These are phyloP conservation scores for Sinonovacula constricta DNA, from an alignment of 1,140 invertebrate species.

Conservation along the genomic window DNA sequence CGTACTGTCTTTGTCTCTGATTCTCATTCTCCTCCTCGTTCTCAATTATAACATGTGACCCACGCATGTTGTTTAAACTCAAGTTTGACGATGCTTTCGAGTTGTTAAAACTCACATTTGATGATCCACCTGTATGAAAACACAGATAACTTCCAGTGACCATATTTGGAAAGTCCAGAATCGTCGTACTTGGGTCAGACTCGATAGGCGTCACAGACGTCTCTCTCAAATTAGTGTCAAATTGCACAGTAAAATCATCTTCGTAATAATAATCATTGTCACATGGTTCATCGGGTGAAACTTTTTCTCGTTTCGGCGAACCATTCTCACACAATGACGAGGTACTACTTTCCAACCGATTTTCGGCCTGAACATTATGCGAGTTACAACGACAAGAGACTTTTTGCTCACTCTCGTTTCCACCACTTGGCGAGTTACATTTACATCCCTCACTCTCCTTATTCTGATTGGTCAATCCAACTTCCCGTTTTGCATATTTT, in stretches of 20 bases:
- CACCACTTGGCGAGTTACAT: conserved; percentile 13
- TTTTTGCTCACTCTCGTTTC: conserved; percentile 27
- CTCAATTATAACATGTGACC: conserved; percentile 43
- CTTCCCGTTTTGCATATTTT: conserved; percentile 12
- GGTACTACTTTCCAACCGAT: conserved; percentile 25
- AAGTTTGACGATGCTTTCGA: conserved; percentile 48
- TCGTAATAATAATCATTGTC: conserved; percentile 75
- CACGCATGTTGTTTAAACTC: conserved; percentile 54
- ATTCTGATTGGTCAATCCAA: conserved; percentile 13
- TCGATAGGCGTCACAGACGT: conserved; percentile 51
- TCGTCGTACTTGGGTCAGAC: conserved; percentile 39
- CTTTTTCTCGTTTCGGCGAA: conserved; percentile 35
- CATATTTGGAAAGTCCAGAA: conserved; percentile 67
- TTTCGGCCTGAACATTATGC: conserved; percentile 16
- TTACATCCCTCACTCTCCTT: conserved; percentile 10
- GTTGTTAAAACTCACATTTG: conserved; percentile 51
- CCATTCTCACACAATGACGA: conserved; percentile 39
- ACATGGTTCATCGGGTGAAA: conserved; percentile 30
- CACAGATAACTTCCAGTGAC: conserved; percentile 71
- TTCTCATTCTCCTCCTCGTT: background rate
- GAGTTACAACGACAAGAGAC: conserved; percentile 29
- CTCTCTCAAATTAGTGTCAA: conserved; percentile 71
- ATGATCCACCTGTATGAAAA: conserved; percentile 61
- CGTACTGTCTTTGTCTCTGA: conserved; percentile 41
- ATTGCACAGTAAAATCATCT: conserved; percentile 75